These are phyloP conservation scores for Dromococcyx pavoninus DNA, from an alignment of 2,797 vertebrate species.

Conservation along the genomic window DNA sequence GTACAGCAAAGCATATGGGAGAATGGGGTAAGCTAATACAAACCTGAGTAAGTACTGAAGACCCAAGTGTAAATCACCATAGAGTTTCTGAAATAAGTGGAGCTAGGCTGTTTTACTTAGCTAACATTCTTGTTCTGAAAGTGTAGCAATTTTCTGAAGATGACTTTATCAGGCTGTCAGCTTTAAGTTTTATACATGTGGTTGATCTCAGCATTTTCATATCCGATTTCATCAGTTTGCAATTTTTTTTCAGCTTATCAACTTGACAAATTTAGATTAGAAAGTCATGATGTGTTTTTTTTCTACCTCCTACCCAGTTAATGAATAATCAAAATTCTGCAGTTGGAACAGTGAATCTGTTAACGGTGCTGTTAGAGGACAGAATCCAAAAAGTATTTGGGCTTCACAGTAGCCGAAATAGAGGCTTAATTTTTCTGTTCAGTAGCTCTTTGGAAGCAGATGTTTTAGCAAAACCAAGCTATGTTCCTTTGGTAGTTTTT, in stretches of 20 bases:
- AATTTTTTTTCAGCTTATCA: background rate
- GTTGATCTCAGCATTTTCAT: background rate
- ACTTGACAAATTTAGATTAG: background rate
- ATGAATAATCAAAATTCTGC: background rate
- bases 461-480: background rate
- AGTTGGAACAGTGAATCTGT: background rate
- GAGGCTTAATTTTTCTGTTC: background rate
- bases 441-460: background rate
- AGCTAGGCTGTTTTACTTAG: background rate
- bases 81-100: background rate
- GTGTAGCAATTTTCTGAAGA: background rate
- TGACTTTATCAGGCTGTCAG: background rate
- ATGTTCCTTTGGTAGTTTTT: background rate
- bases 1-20: constrained; percentile 97
- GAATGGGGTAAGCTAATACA: constrained; percentile 90
- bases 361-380: background rate
- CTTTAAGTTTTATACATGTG: background rate
- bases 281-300: background rate
- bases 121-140: background rate
- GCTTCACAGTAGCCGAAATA: background rate
- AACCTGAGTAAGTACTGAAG: background rate
- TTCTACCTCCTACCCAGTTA: background rate
- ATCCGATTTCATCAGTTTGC: background rate
- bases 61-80: background rate
- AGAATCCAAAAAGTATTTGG: background rate